Evolutionary conservation across 2,113 vertebrate species (phyloP), one percentile per base, ranked within the genome.

Genomic region (Lamprotornis superbus): DNA sequence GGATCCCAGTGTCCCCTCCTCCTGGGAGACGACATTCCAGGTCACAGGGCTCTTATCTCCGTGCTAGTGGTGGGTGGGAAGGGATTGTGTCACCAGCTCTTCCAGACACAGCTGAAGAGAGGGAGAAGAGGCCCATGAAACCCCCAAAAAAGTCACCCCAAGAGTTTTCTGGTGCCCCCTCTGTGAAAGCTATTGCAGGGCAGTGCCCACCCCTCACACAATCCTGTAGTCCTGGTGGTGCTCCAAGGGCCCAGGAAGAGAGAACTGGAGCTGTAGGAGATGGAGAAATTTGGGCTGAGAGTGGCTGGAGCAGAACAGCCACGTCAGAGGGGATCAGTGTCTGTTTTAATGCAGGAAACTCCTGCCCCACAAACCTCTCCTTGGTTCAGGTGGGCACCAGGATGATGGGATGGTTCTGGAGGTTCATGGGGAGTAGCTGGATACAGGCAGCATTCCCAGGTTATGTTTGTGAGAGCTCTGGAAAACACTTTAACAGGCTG

Each of bases 61-160:
- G 3, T 30, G 61, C 2, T 2, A 12, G 25, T 1, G 14, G 68
- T 0, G 5, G 11, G 18, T 46, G 39, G 46, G 55, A 64, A 80
- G 65, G 49, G 24, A 17, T 24, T 65, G n/a, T 19, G 63, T 13
- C 53, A 33, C 4, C 6, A 63, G 35, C 25, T 37, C 30, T 17
- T 30, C 13, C 33, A 9, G n/a, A 4, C 0, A 0, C 73, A 53
- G 47, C 21, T 11, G 39, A 73, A 52, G 37, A 4, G 40, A 57
- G 12, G 46, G 23, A 77, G 56, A 30, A 56, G 33, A 57, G 57
- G 15, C 5, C 17, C 27, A 18, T 4, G 10, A 56, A 44, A 39
- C 30, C 31, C 31, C 21, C 17, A 21, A 73, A 73, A 52, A 31
- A 5, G 7, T 39, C n/a, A 37, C 22, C 14, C 1, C 0, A 12